Conservation (phyloP, 2,888 invertebrate species). For the Glomeris marginata region DNA sequence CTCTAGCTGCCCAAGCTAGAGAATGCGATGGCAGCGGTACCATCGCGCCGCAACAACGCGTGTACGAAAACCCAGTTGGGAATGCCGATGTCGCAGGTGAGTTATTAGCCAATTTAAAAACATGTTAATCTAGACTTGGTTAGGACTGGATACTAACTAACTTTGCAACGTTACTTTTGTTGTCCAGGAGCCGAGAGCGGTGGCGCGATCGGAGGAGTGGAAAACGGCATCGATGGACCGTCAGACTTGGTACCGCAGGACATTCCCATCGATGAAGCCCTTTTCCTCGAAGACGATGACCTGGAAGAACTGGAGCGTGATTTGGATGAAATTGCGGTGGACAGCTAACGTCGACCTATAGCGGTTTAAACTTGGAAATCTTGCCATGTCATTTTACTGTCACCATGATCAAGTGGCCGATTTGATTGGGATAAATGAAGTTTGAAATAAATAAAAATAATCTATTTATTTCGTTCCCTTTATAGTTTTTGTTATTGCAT, state of each 20-base stretch:
- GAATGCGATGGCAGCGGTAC: slow-evolving; percentile 56
- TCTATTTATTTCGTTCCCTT: too few species aligned
- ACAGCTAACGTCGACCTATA: not conserved
- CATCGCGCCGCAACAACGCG: slow-evolving; percentile 37
- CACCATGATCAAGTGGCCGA: too few species aligned
- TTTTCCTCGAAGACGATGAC: slow-evolving; percentile 70
- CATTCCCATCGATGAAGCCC: slow-evolving; percentile 77
- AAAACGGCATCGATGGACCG: not conserved
- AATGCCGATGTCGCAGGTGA: not conserved
- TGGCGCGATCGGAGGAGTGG: slow-evolving; percentile 1
- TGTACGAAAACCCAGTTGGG: not conserved
- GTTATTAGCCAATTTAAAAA: not conserved
- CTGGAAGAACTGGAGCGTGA: slow-evolving; percentile 65
- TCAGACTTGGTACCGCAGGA: slow-evolving; percentile 13
- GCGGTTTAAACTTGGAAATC: not conserved
- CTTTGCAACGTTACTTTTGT: not conserved
- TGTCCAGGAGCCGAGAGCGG: slow-evolving; percentile 5
- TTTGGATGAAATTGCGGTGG: slow-evolving; percentile 43
- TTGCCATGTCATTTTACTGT: slow-evolving; percentile 4
- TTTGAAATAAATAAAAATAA: too few species aligned
- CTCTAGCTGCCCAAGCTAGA: slow-evolving; percentile 53
- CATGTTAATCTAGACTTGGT: not conserved
- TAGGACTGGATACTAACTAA: not conserved
- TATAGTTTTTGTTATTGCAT: too few species aligned
- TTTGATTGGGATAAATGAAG: too few species aligned